Evolutionary conservation across 1,140 invertebrate genomes (phyloP).

Genomic region (Scaptomyza graminum): DNA sequence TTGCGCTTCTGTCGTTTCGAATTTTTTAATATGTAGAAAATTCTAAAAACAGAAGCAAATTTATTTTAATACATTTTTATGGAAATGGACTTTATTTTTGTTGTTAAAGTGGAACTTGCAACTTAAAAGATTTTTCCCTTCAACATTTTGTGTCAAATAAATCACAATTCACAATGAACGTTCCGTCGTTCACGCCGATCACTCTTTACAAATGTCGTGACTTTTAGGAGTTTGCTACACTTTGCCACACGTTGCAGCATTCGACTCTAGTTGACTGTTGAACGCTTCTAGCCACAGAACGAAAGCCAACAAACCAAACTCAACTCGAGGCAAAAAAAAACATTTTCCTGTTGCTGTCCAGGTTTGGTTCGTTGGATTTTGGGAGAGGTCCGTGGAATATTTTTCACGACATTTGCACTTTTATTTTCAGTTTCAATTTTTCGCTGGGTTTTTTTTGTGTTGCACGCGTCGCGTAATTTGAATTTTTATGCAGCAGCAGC

Average conservation of each 20-base stretch:
- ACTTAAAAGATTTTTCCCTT: too few species aligned
- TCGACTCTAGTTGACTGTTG: constrained; percentile 11
- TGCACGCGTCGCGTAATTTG: constrained; percentile 72
- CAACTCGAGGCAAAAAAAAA: not conserved
- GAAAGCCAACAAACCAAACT: not conserved
- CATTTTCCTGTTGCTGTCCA: constrained; percentile 21
- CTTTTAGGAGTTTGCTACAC: not conserved
- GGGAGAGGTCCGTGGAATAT: constrained; percentile 31
- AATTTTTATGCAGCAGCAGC: constrained; percentile 72
- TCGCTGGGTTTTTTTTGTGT: constrained; percentile 20
- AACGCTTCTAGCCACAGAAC: constrained; percentile 2
- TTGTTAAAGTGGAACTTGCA: too few species aligned
- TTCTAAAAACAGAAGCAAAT: too few species aligned
- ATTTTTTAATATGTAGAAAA: too few species aligned
- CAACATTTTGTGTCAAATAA: too few species aligned
- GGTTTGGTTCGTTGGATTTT: constrained; percentile 28
- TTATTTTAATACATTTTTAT: too few species aligned
- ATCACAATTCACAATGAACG: too few species aligned
- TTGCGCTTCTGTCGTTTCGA: too few species aligned
- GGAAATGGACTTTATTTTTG: too few species aligned
- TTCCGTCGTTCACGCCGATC: too few species aligned
- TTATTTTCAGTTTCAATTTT: constrained; percentile 66
- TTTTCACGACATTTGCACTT: constrained; percentile 74
- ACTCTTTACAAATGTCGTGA: not conserved
- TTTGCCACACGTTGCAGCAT: not conserved